Base-by-base conservation (phyloP, 2,797 vertebrate genomes). In the Spinibarbus caldwelli region DNA sequence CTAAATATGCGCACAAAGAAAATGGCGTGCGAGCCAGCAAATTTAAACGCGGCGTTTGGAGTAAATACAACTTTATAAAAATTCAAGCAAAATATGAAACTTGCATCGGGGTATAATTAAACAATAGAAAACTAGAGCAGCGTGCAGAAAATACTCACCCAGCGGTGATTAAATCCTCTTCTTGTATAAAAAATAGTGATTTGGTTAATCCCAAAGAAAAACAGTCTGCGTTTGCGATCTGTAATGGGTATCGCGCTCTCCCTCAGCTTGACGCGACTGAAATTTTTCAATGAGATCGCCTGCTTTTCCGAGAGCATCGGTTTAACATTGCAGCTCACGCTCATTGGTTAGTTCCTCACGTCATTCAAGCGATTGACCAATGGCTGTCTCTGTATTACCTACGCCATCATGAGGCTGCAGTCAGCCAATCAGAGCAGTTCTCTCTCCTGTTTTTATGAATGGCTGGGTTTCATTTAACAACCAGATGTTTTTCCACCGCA, bases 381-480 rank as follows among this genome's bases (percentile, higher is more conserved):
- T 95, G 75, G 31, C 0, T 29, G n/a, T 62, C 23, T 0, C 26
- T 4, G 0, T 43, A 29, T 67, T 45, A 19, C 82, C 86, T 49
- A 86, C 23, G 5, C 71, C 21, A 81, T 84, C 29, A 38, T 45
- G 84, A 89, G 88, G 84, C 76, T 78, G n/a, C 1, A 41, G 45
- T 52, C 57, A 84, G 71, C 91, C 90, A 91, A 92, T 91, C 86
- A 68, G 75, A 77, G 62, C 78, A 45, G 38, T 52, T 4, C 68
- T 31, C 82, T 83, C 57, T 78, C 80, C 47, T 85, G 89, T 94
- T 94, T 95, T 95, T 95, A 95, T 95, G 94, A 95, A 96, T 96
- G 94, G 91, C 90, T 93, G 90, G 91, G 91, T 92, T 95, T 95
- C 94, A 95, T 95, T 95, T 94, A 92, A 85, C 80, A 89, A 87